Evolutionary conservation across 2,888 invertebrate genomes (phyloP).

Genomic region (Cheiracanthium punctorium): DNA sequence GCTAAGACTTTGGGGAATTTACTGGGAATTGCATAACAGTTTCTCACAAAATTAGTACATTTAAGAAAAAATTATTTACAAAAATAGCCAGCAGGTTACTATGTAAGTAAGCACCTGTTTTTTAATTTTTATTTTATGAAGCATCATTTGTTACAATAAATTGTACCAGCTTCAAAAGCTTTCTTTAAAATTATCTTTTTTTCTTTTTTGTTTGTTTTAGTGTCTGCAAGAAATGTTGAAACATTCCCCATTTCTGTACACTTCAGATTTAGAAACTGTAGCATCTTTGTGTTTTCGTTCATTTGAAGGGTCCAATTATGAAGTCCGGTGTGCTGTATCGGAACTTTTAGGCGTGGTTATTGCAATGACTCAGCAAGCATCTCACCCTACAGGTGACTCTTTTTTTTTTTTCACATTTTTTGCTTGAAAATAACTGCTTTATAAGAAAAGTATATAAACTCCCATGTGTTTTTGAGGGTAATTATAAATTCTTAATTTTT

Average conservation of each 20-base stretch:
- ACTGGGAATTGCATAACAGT: too few relatives aligned
- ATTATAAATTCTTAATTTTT: too few relatives aligned
- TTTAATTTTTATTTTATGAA: too few relatives aligned
- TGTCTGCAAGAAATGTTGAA: constrained; percentile 92
- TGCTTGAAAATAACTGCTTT: not conserved
- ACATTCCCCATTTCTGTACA: constrained; percentile 87
- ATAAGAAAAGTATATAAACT: not conserved
- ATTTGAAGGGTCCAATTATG: constrained; percentile 93
- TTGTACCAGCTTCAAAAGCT: too few relatives aligned
- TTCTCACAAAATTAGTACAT: too few relatives aligned
- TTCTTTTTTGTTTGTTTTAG: constrained; percentile 77
- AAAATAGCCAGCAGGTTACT: too few relatives aligned
- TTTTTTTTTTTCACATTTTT: not conserved
- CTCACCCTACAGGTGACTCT: constrained; percentile 70
- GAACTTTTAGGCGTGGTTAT: constrained; percentile 91
- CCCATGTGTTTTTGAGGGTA: too few relatives aligned
- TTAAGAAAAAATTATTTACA: too few relatives aligned
- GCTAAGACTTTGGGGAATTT: too few relatives aligned
- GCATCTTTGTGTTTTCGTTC: constrained; percentile 94
- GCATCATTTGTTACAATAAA: too few relatives aligned
- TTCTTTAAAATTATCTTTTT: not conserved
- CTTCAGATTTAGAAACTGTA: constrained; percentile 92
- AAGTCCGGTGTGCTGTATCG: constrained; percentile 93
- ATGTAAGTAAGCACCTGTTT: too few relatives aligned
- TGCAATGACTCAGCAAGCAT: constrained; percentile 86